A percentile compares a stretch with the other conserved stretches of the same genome.
These are phyloP conservation scores for Crematogaster levior DNA, from an alignment of 2,888 invertebrate genomes.

Conservation along the genomic window DNA sequence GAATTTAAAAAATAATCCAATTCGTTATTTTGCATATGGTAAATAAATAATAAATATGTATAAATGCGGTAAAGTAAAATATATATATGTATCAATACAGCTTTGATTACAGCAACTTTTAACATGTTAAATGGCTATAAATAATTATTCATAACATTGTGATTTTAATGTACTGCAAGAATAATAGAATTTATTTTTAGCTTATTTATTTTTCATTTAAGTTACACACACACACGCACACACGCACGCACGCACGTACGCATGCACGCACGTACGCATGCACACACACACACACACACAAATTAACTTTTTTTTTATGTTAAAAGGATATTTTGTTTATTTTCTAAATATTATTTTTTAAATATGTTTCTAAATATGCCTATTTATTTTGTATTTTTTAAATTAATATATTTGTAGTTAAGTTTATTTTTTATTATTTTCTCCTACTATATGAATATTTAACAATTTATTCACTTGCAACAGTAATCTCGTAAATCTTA, in stretches of 20 bases:
- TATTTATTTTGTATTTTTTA: neutral
- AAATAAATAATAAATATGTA: neutral
- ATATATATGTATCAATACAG: neutral
- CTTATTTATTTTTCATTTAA: neutral
- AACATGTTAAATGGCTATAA: neutral
- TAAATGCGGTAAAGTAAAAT: neutral
- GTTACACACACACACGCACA: neutral
- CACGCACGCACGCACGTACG: too few species aligned
- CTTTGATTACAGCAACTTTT: slow-evolving; percentile 4
- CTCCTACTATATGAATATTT: neutral
- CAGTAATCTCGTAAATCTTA: neutral
- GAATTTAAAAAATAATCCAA: neutral
- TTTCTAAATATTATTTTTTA: neutral
- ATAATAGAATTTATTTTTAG: neutral
- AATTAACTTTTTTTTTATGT: too few species aligned
- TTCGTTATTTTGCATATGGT: neutral
- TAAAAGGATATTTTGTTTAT: neutral
- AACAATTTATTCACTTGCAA: neutral
- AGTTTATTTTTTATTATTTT: neutral
- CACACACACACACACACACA: too few species aligned
- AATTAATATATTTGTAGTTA: neutral
- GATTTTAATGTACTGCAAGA: neutral
- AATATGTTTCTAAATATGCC: neutral
- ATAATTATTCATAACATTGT: slow-evolving; percentile 22
- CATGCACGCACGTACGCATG: too few species aligned